Evolutionary conservation across 2,888 invertebrate species (phyloP), one percentile per base, ranked within the genome.

Genomic region (Temnothorax ravouxi): DNA sequence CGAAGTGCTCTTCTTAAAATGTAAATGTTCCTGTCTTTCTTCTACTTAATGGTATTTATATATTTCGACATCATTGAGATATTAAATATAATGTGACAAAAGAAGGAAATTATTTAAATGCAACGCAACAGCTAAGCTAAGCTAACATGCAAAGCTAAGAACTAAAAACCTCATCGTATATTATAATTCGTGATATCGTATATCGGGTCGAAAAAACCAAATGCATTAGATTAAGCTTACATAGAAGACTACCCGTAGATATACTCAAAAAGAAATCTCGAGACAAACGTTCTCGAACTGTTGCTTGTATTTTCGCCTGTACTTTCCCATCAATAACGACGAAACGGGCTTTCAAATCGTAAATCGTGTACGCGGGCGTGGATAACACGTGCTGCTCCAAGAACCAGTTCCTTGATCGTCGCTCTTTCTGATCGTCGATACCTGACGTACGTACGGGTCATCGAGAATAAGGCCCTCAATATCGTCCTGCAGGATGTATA

Each of bases 371-470:
- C 64, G 38, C 44, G 82, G 81, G 67, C 81, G 86, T 84, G 84
- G 88, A 88, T 87, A 90, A 88, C 87, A 69, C 81, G 50, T 71
- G 71, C 25, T 61, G 34, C 80, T 67, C 50, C 84, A 59, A 67
- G 82, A 89, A 89, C 90, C 89, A 89, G 90, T 90, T 89, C 44
- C 69, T 71, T 74, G 82, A 86, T 86, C 84, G 66, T 47, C 54
- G 50, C 56, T 79, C 61, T 41, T 50, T 69, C 34, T 79, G 84
- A 90, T 87, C 85, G 74, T 81, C 84, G 86, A 87, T 88, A 77
- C 87, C 83, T 72, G 84, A 84, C 81, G 79, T 64, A 75, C 66
- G 82, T 71, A 61, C 61, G 81, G 50, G 41, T 76, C 82, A 34
- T 66, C 62, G 71, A 72, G 84, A 80, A 25, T 88, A 76, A 81